phyloP scores from a whole-genome alignment of 2,797 vertebrate species.

The Odontamblyopus lacepedii region DNA sequence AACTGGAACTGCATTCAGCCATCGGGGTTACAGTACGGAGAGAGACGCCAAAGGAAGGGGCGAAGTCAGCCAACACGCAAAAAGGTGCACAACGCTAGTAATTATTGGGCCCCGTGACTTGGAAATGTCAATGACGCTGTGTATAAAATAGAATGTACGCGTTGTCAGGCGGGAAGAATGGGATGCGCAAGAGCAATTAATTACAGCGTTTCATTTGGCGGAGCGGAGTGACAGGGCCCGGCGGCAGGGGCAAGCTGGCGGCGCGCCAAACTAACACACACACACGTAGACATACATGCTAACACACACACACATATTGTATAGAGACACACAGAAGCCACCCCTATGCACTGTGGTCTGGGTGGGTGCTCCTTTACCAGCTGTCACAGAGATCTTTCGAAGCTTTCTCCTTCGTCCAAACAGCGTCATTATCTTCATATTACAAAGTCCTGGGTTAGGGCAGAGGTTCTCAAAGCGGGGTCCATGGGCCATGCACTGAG shows the following conservation, averaged over 20 bases:
- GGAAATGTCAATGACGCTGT: slow-evolving; percentile 89
- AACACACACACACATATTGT: slow-evolving; percentile 28
- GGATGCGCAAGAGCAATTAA: slow-evolving; percentile 89
- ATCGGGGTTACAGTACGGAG: slow-evolving; percentile 33
- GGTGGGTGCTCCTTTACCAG: slow-evolving; percentile 49
- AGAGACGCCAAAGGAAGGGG: slow-evolving; percentile 11
- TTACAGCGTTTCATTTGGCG: slow-evolving; percentile 90
- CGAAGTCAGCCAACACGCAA: slow-evolving; percentile 77
- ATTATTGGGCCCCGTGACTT: slow-evolving; percentile 90
- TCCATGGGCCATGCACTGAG: too few relatives aligned
- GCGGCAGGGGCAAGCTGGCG: slow-evolving; percentile 73
- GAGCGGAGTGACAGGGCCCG: slow-evolving; percentile 75
- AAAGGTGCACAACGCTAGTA: slow-evolving; percentile 93
- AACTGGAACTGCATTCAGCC: slow-evolving; percentile 85
- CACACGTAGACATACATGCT: slow-evolving; percentile 14
- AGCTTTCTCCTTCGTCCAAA: slow-evolving; percentile 14
- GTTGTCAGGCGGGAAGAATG: slow-evolving; percentile 80
- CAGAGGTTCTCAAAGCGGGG: too few relatives aligned
- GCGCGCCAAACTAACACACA: slow-evolving; percentile 67
- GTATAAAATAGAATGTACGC: slow-evolving; percentile 85
- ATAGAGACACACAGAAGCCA: not conserved
- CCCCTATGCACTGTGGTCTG: not conserved
- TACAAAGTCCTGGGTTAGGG: not conserved
- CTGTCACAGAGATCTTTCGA: slow-evolving; percentile 35
- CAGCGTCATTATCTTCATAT: not conserved